A percentile compares a stretch with the other conserved stretches of the same genome.
phyloP scores from a whole-genome alignment of 1,140 invertebrate species.

The Rhopalosiphum padi region DNA sequence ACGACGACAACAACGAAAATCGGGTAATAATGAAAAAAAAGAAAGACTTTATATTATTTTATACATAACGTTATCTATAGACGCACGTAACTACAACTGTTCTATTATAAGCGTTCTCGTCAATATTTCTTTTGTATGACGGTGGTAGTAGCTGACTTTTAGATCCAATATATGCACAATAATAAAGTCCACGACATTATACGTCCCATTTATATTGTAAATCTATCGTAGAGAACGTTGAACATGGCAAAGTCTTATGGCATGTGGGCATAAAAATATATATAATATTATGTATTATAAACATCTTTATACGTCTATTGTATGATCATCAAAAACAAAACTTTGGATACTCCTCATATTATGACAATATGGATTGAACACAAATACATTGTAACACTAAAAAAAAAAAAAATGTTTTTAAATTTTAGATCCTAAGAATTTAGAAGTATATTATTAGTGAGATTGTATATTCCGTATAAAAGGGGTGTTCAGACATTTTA shows the following conservation, averaged over 20 bases:
- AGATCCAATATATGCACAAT: background rate
- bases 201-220: background rate
- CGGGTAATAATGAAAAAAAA: background rate
- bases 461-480: too few relatives aligned
- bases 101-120: background rate
- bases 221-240: background rate
- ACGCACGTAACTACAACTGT: background rate
- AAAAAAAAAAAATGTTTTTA: background rate
- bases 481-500: too few relatives aligned
- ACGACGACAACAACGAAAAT: background rate
- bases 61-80: background rate
- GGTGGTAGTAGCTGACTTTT: background rate
- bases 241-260: too few relatives aligned
- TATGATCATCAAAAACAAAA: too few relatives aligned
- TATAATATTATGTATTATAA: background rate
- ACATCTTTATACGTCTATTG: too few relatives aligned
- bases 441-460: background rate
- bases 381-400: too few relatives aligned
- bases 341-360: too few relatives aligned
- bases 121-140: background rate
- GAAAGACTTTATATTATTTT: background rate
- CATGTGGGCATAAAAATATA: background rate
- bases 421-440: background rate
- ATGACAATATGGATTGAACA: too few relatives aligned
- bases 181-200: background rate